A percentile compares a stretch with the other conserved stretches of the same genome.
Conservation (phyloP, 2,797 vertebrate species). For the Fringilla coelebs region DNA sequence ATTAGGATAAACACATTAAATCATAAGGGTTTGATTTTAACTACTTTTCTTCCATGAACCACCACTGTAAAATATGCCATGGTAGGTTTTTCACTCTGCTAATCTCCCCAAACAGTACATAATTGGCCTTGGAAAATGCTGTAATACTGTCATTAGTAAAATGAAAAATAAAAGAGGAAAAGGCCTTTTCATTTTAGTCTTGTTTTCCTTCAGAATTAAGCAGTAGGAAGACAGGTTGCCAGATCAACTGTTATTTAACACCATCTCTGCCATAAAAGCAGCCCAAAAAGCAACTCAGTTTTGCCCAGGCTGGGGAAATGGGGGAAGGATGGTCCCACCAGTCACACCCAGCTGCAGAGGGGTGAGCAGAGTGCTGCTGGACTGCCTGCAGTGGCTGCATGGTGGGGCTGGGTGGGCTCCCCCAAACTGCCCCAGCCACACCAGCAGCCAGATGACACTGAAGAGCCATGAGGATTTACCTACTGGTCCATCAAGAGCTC, state of each 20-base stretch:
- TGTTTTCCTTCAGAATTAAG: slow-evolving; percentile 31
- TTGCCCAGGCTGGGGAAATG: background rate
- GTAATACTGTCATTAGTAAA: slow-evolving; percentile 71
- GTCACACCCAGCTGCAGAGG: background rate
- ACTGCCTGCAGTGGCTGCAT: background rate
- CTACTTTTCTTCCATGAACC: slow-evolving; percentile 34
- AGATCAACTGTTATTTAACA: slow-evolving; percentile 8
- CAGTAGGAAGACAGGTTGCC: background rate
- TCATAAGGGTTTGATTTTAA: background rate
- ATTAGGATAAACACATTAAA: background rate
- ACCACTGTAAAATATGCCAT: slow-evolving; percentile 28
- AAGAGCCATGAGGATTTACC: background rate
- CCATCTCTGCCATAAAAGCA: background rate
- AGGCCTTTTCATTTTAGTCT: background rate
- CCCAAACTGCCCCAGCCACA: background rate
- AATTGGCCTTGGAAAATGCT: slow-evolving; percentile 70
- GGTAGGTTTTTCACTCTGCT: slow-evolving; percentile 49
- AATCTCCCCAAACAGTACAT: slow-evolving; percentile 56
- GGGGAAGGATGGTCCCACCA: background rate
- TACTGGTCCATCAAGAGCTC: background rate
- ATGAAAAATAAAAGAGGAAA: slow-evolving; percentile 63
- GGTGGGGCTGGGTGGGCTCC: background rate
- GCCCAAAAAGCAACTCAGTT: background rate
- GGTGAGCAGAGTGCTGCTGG: background rate
- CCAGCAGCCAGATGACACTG: background rate